phyloP scores from a whole-genome alignment of 2,113 vertebrate species.

The Engraulis encrasicolus region DNA sequence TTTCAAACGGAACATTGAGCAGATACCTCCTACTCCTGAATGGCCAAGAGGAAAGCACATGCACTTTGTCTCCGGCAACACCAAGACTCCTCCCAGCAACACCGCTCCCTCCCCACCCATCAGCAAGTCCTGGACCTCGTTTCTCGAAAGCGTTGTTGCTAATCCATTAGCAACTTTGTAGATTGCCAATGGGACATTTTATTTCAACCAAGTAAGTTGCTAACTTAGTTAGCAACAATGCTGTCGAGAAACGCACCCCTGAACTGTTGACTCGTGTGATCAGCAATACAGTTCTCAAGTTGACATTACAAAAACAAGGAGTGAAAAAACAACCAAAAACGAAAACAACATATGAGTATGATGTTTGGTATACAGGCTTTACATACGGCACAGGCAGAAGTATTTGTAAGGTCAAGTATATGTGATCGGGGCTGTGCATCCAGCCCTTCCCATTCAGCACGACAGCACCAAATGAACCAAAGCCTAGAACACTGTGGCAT shows the following conservation, averaged over 20 bases:
- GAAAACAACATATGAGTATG: too few relatives aligned
- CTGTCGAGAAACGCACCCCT: too few relatives aligned
- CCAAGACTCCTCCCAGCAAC: too few relatives aligned
- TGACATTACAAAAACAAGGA: constrained; percentile 43
- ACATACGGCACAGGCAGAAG: constrained; percentile 48
- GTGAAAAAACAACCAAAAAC: too few relatives aligned
- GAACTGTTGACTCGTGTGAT: not conserved
- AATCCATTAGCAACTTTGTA: too few relatives aligned
- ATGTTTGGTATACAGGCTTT: constrained; percentile 53
- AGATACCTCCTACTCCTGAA: not conserved
- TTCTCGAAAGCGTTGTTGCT: too few relatives aligned
- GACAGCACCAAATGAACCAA: constrained; percentile 50
- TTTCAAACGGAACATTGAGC: constrained; percentile 45
- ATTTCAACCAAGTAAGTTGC: too few relatives aligned
- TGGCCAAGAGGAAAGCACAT: not conserved
- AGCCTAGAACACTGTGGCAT: not conserved
- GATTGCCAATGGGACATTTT: too few relatives aligned
- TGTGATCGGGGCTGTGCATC: not conserved
- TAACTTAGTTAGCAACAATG: too few relatives aligned
- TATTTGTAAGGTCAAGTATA: constrained; percentile 35
- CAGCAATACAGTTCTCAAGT: not conserved
- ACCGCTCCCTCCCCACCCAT: too few relatives aligned
- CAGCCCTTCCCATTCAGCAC: constrained; percentile 31
- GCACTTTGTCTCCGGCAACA: not conserved
- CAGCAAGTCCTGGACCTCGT: not conserved